Evolutionary conservation across 2,888 invertebrate genomes (phyloP).

Genomic region (Parascotia fuliginaria): DNA sequence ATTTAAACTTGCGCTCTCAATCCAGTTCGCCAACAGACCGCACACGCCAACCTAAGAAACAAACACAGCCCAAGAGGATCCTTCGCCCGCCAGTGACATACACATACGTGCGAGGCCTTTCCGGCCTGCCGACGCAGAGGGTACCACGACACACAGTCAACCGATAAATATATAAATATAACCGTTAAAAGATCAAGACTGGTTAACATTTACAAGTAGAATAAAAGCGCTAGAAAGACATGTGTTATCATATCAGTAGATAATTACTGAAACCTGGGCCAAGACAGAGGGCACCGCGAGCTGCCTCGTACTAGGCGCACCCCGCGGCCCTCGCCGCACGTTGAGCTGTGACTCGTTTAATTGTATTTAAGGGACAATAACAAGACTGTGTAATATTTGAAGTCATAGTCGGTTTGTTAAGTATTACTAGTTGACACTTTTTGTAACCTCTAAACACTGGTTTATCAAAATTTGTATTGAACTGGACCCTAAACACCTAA

Average conservation of each 20-base stretch:
- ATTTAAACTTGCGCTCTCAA: conserved; percentile 87
- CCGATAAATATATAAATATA: conserved; percentile 66
- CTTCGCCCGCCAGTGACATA: conserved; percentile 92
- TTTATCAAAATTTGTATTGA: conserved; percentile 46
- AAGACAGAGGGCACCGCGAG: too few relatives aligned
- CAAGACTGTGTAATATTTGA: conserved; percentile 68
- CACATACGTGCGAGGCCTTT: conserved; percentile 92
- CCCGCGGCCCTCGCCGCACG: conserved; percentile 43
- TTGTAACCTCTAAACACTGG: conserved; percentile 38
- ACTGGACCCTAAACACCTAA: conserved; percentile 56
- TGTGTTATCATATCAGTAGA: conserved; percentile 79
- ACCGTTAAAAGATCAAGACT: conserved; percentile 81
- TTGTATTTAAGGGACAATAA: conserved; percentile 62
- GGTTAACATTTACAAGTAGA: conserved; percentile 71
- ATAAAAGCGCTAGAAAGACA: conserved; percentile 63
- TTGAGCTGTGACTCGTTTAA: conserved; percentile 66
- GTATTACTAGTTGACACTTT: conserved; percentile 46
- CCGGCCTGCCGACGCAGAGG: conserved; percentile 92
- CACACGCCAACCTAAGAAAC: conserved; percentile 82
- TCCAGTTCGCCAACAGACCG: conserved; percentile 86
- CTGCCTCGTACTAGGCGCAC: too few relatives aligned
- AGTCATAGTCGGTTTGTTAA: conserved; percentile 51
- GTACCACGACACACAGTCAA: conserved; percentile 87
- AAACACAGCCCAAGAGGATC: conserved; percentile 90
- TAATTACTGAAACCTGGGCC: conserved; percentile 60